These are phyloP conservation scores for Oreohelix idahoensis DNA, from an alignment of 1,140 invertebrate species.

Conservation along the genomic window DNA sequence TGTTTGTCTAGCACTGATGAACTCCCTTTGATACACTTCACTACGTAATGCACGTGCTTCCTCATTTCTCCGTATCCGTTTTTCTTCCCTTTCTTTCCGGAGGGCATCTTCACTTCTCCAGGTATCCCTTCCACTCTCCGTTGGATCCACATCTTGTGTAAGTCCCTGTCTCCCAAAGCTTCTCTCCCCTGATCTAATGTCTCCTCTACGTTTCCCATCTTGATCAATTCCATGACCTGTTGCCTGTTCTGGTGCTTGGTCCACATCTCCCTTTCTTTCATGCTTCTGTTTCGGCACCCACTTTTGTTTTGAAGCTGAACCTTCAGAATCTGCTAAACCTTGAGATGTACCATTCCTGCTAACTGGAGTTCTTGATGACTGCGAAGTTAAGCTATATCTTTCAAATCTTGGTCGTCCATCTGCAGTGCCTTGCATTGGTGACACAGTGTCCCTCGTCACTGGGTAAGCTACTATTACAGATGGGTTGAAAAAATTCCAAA, in stretches of 20 bases:
- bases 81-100: neutral
- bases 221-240: neutral
- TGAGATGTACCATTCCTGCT: neutral
- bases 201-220: neutral
- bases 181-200: neutral
- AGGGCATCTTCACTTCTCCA: neutral
- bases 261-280: neutral
- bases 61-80: neutral
- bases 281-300: neutral
- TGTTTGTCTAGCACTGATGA: neutral
- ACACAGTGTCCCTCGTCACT: neutral
- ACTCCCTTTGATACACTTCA: neutral
- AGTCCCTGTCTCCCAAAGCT: neutral
- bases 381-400: neutral
- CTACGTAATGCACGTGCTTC: neutral
- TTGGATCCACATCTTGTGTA: neutral
- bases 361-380: neutral
- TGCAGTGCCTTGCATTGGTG: slow-evolving; percentile 6
- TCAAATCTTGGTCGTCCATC: neutral
- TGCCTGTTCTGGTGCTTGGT: neutral
- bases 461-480: slow-evolving; percentile 2
- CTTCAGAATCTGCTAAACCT: neutral
- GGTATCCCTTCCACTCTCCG: neutral
- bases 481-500: slow-evolving; percentile 12
- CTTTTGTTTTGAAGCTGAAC: neutral